Percentiles rank a stretch among this genome's conserved stretches.
phyloP scores from a whole-genome alignment of 2,888 invertebrate species.

The Kryphioiulus occultus region DNA sequence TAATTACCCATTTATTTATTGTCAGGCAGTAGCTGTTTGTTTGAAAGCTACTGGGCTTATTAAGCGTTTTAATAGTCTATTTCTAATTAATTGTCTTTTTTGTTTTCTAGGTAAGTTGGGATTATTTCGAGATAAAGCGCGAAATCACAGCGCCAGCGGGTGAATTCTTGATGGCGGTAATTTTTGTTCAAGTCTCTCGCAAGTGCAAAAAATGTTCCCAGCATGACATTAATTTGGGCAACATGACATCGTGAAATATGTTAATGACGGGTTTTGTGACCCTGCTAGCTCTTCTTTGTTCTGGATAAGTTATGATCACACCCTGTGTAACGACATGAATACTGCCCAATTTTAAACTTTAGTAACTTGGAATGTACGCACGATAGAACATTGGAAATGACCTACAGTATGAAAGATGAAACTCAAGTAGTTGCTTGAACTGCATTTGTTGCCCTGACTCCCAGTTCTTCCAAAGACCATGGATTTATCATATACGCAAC shows the following conservation, averaged over 20 bases:
- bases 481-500: too few species aligned
- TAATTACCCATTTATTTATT: neutral
- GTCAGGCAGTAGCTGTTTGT: neutral
- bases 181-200: conserved; percentile 4
- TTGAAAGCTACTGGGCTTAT: neutral
- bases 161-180: neutral
- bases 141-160: neutral
- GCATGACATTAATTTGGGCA: neutral
- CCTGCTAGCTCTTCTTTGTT: neutral
- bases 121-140: neutral
- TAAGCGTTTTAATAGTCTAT: neutral
- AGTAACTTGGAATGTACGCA: too few species aligned
- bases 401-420: too few species aligned
- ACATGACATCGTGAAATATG: neutral
- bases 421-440: too few species aligned
- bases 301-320: too few species aligned
- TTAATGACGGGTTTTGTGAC: neutral
- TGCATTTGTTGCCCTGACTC: too few species aligned
- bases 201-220: neutral
- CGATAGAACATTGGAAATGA: too few species aligned
- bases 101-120: neutral
- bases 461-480: too few species aligned
- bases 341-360: too few species aligned
- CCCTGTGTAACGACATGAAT: too few species aligned
- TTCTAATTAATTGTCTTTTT: neutral